A percentile compares a stretch with the other conserved stretches of the same genome.
phyloP scores from a whole-genome alignment of 2,888 invertebrate genomes.

The Amiota mariae region DNA sequence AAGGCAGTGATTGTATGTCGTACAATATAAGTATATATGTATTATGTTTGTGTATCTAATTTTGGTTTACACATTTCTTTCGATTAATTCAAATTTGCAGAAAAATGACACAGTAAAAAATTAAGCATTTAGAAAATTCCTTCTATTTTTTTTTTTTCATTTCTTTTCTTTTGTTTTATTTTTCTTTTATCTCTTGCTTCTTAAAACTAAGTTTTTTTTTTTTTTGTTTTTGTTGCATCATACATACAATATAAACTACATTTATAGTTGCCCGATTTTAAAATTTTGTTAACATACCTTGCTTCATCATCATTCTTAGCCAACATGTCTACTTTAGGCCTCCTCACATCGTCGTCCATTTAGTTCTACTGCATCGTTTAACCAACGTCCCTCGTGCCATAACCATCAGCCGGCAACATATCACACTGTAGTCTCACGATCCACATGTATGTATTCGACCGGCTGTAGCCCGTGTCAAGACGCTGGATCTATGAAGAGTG shows the following conservation, averaged over 20 bases:
- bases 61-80: background rate
- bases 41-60: background rate
- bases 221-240: background rate
- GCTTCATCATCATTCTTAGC: constrained; percentile 19
- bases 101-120: background rate
- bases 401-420: constrained; percentile 70
- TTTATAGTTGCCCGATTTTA: too few species aligned
- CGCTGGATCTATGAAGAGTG: constrained; percentile 75
- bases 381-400: constrained; percentile 37
- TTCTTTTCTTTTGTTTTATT: background rate
- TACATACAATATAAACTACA: background rate
- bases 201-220: background rate
- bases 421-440: constrained; percentile 94
- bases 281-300: constrained; percentile 1
- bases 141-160: background rate
- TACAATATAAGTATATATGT: too few species aligned
- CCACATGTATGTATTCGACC: constrained; percentile 94
- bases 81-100: background rate
- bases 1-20: constrained; percentile 69
- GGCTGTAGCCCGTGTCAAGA: constrained; percentile 93
- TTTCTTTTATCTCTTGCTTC: too few species aligned
- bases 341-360: constrained; percentile 19
- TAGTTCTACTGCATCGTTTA: constrained; percentile 17
- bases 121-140: constrained; percentile 32
- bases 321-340: constrained; percentile 5